Percentiles rank a stretch among this genome's conserved stretches.
Conservation (phyloP, 2,888 invertebrate species). For the Lomographa bimaculata region DNA sequence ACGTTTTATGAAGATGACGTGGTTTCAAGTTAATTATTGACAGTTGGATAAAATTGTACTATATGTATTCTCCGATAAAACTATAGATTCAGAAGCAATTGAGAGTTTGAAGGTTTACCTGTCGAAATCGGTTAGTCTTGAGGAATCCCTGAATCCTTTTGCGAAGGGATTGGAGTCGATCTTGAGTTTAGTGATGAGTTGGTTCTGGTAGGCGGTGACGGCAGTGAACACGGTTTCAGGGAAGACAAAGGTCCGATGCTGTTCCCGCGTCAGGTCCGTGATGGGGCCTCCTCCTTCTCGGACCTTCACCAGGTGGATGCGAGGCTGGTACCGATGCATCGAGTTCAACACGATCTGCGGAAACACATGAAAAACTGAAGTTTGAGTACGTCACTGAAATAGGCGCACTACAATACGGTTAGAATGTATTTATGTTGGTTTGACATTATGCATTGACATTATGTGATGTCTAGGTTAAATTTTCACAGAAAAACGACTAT, state of each 20-base stretch:
- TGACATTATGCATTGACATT: too few species aligned
- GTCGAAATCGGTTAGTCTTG: slow-evolving; percentile 96
- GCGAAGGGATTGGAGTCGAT: slow-evolving; percentile 99
- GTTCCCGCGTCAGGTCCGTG: slow-evolving; percentile 94
- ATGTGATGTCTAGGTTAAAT: too few species aligned
- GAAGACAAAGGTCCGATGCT: slow-evolving; percentile 97
- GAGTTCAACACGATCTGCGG: slow-evolving; percentile 98
- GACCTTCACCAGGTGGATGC: slow-evolving; percentile 96
- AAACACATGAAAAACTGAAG: slow-evolving; percentile 23
- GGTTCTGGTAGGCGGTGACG: slow-evolving; percentile 99
- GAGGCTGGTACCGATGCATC: slow-evolving; percentile 99
- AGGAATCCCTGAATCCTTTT: slow-evolving; percentile 98
- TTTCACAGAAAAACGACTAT: too few species aligned
- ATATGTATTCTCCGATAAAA: too few species aligned
- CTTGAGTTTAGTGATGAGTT: slow-evolving; percentile 98
- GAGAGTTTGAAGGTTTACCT: slow-evolving; percentile 75
- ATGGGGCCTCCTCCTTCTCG: slow-evolving; percentile 86
- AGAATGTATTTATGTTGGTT: too few species aligned
- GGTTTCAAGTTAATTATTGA: too few species aligned
- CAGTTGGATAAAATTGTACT: too few species aligned
- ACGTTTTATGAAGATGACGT: slow-evolving; percentile 1
- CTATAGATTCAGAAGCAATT: too few species aligned
- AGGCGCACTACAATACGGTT: too few species aligned
- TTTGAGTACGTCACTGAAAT: neutral
- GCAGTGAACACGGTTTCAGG: slow-evolving; percentile 99